Evolutionary conservation across 2,888 invertebrate species (phyloP), one percentile per base, ranked within the genome.

Genomic region (Asteroscopus sphinx): DNA sequence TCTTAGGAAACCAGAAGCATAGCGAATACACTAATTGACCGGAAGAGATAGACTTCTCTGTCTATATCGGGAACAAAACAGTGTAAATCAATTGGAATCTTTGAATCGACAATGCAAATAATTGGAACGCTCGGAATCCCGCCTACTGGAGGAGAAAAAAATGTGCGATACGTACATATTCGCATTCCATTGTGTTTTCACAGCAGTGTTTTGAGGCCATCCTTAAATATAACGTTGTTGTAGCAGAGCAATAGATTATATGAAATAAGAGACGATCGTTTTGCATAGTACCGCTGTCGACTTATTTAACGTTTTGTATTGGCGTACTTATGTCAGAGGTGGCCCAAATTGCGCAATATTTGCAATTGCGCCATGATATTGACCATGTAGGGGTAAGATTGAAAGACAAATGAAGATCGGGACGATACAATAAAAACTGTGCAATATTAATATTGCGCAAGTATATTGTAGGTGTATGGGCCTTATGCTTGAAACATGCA

Each of bases 151-250:
- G 26, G 6, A 28, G 7, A 41, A 33, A 1, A 44, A 60, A 35
- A 35, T 17, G 16, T 33, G 17, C 7, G 8, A 16, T 40, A 46
- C 28, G 4, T 33, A 60, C 12, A 3, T 52, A 32, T n/a, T n/a
- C 32, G 11, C 40, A 67, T 67, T 53, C 44, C 44, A 36, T 48
- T 67, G 53, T 41, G 36, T 59, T 66, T 64, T 46, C 49, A 63
- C 66, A 36, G 28, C 26, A n/a, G n/a, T 26, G 6, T 32, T 63
- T 45, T 35, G 44, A 62, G 65, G 65, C 44, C 44, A 32, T 62
- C 48, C 39, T 30, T 26, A 58, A 64, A 66, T 58, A 64, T 58
- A 64, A 47, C 28, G 11, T 7, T 51, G 51, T 33, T 3, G 7
- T 5, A 66, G 42, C 4, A 13, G 15, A 28, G 41, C 21, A 30